A percentile compares a stretch with the other conserved stretches of the same genome.
These are phyloP conservation scores for Pollenia amentaria DNA, from an alignment of 2,888 invertebrate genomes.

Conservation along the genomic window DNA sequence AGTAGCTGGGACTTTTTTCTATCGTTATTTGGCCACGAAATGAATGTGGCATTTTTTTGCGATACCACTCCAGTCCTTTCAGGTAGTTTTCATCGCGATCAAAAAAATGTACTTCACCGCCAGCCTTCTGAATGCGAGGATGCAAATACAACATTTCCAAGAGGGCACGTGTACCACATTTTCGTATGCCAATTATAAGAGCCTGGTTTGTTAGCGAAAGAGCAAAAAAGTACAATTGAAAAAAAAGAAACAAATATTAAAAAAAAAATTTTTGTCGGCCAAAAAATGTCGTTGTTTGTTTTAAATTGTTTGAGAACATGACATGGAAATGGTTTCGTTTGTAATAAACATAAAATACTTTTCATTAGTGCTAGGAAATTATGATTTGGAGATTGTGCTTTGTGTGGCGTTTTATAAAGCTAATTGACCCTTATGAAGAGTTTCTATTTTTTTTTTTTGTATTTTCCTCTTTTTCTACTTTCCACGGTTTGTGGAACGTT, in stretches of 20 bases:
- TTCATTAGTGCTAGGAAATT: slow-evolving; percentile 29
- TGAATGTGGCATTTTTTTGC: slow-evolving; percentile 96
- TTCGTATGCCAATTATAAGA: slow-evolving; percentile 97
- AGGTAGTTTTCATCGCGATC: slow-evolving; percentile 97
- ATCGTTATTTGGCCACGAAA: slow-evolving; percentile 96
- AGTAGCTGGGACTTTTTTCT: slow-evolving; percentile 99
- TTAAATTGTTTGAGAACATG: slow-evolving; percentile 50
- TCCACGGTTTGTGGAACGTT: neutral
- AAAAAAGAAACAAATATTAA: slow-evolving; percentile 57
- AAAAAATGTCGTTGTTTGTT: neutral
- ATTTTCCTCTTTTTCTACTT: neutral
- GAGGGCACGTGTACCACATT: slow-evolving; percentile 98
- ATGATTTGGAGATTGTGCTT: slow-evolving; percentile 28
- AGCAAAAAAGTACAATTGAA: slow-evolving; percentile 31
- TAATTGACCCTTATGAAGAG: slow-evolving; percentile 51
- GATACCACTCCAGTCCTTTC: slow-evolving; percentile 97
- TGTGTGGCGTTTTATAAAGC: slow-evolving; percentile 27
- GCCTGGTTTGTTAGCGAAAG: slow-evolving; percentile 85
- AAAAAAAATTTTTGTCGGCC: neutral
- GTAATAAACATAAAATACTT: neutral
- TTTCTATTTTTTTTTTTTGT: slow-evolving; percentile 1
- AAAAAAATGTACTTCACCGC: slow-evolving; percentile 98
- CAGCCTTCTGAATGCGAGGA: slow-evolving; percentile 95
- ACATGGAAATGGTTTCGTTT: slow-evolving; percentile 28
- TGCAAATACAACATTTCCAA: slow-evolving; percentile 98